phyloP scores from a whole-genome alignment of 1,140 invertebrate genomes.

The Diprion similis region DNA sequence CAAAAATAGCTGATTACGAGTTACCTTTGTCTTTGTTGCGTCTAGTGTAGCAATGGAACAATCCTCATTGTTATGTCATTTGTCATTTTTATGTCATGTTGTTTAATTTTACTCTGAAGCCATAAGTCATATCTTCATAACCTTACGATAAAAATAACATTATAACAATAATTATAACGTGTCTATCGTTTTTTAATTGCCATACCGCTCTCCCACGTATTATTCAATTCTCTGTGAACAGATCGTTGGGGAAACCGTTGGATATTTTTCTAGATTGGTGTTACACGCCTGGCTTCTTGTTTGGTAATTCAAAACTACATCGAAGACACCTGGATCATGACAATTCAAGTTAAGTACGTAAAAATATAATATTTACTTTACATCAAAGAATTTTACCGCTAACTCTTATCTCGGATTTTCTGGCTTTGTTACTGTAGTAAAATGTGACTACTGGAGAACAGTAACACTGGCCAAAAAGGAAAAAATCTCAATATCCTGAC shows the following conservation, averaged over 20 bases:
- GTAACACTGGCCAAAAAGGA: background rate
- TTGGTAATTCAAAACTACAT: too few species aligned
- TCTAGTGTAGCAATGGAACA: conserved; percentile 45
- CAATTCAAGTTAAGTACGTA: background rate
- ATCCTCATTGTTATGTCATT: conserved; percentile 51
- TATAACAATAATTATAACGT: conserved; percentile 28
- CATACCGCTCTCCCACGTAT: too few species aligned
- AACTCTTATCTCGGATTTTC: too few species aligned
- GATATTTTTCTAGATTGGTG: too few species aligned
- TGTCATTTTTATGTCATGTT: conserved; percentile 54
- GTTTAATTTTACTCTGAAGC: conserved; percentile 48
- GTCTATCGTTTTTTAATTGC: conserved; percentile 31
- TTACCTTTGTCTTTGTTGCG: background rate
- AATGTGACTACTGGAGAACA: background rate
- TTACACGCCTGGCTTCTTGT: too few species aligned
- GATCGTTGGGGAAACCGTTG: too few species aligned
- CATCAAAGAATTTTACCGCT: background rate
- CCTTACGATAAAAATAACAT: conserved; percentile 34
- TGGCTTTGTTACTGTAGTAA: background rate
- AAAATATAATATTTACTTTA: background rate
- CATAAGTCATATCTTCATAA: conserved; percentile 48
- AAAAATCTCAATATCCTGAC: background rate
- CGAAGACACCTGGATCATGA: background rate
- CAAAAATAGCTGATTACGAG: too few species aligned
- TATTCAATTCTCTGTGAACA: too few species aligned